phyloP scores from a whole-genome alignment of 2,113 vertebrate genomes.

The Erythrocebus patas region DNA sequence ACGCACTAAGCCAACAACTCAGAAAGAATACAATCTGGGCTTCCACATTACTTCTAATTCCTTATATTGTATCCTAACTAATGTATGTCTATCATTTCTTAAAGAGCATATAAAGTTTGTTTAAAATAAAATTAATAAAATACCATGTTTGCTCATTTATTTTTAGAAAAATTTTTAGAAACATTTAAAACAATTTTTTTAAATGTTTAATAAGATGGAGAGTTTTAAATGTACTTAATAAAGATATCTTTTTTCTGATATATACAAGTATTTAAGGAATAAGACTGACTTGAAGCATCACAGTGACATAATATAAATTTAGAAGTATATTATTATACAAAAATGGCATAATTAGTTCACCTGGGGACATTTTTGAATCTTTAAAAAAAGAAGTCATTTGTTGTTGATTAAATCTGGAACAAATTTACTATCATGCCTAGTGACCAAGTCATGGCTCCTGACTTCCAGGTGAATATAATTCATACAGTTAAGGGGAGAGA shows the following conservation, averaged over 20 bases:
- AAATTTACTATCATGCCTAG: neutral
- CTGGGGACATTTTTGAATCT: conserved; percentile 47
- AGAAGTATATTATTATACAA: neutral
- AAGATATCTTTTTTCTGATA: neutral
- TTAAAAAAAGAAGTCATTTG: conserved; percentile 16
- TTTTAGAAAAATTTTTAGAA: neutral
- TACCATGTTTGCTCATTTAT: neutral
- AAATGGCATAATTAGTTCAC: conserved; percentile 49
- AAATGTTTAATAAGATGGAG: neutral
- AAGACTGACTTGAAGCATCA: neutral
- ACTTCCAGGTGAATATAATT: neutral
- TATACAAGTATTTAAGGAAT: neutral
- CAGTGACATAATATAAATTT: neutral
- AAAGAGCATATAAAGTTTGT: neutral
- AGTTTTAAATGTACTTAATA: neutral
- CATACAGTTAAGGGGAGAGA: neutral
- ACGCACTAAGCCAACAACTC: neutral
- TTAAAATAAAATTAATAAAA: conserved; percentile 13
- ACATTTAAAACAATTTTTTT: neutral
- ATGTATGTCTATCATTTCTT: neutral
- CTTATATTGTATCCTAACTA: neutral
- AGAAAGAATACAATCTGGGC: neutral
- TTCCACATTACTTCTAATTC: neutral
- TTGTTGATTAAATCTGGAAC: neutral
- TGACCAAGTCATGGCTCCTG: neutral